Base-by-base conservation (phyloP, 1,140 invertebrate species). In the Helicorthomorpha holstii region DNA sequence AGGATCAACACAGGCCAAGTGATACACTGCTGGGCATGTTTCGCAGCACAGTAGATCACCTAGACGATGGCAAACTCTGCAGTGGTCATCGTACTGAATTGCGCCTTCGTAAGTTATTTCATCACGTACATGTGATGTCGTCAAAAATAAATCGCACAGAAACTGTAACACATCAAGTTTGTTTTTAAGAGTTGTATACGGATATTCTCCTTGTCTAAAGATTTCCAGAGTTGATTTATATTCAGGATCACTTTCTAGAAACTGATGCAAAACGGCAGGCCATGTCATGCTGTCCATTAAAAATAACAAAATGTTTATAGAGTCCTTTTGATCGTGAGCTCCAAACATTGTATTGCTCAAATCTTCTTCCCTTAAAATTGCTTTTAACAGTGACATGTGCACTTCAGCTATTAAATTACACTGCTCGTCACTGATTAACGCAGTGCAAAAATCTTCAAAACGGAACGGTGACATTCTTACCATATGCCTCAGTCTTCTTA, bases 11-110 rank as follows among this genome's bases (percentile, higher is more conserved):
- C 93, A 98, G 60, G 87, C 83, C 61, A 97, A 72, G 70, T 98
- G 93, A 68, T 89, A 97, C 21, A 96, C 91, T 27, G 92, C 92
- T 46, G 92, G 86, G 66, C 93, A 97, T 4, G 86, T 91, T 69
- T 97, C 92, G 71, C 93, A 98, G 65, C 92, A 96, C 1, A 98
- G 67, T 29, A 98, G 72, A 70, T 97, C 90, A 16, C 93, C 93
- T 29, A 95, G 70, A 58, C 90, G 82, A 68, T 96, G 91, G 67
- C 95, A 98, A 43, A 85, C 79, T 62, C 93, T 75, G 65, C 91
- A 97, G 64, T 94, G 88, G 66, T 95, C 90, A 69, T 96, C 90
- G 72, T 94, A 93, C 61, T 85, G 81, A 66, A 87, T 85, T 60
- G 85, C 80, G 75, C 91, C 91, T 80, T 96, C 92, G 71, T 85